Evolutionary conservation across 2,888 invertebrate species (phyloP).

Genomic region (Megalurothrips usitatus): DNA sequence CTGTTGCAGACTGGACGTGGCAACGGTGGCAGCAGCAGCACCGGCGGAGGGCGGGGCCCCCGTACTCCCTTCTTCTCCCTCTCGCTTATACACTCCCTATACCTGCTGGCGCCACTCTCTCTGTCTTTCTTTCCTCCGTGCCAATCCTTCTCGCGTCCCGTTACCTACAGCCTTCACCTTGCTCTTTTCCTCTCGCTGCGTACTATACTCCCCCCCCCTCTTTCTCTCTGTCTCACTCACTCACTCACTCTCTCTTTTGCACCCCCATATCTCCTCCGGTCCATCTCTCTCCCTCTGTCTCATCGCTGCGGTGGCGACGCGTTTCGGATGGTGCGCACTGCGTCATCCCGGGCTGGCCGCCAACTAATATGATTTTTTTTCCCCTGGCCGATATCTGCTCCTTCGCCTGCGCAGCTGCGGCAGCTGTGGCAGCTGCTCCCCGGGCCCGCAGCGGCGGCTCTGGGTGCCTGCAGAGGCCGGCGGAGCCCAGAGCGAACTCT

Average conservation of each 20-base stretch:
- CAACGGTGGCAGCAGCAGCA: not conserved
- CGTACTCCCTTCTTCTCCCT: not conserved
- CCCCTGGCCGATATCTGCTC: not conserved
- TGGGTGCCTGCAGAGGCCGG: no score
- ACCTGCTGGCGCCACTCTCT: no score
- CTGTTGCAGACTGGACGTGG: not conserved
- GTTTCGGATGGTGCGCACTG: no score
- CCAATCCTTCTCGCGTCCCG: no score
- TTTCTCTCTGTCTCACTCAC: no score
- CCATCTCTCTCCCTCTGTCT: not conserved
- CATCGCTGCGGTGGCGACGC: no score
- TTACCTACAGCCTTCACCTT: no score
- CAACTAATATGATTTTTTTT: constrained; percentile 1
- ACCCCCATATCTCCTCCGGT: not conserved
- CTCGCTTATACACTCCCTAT: not conserved
- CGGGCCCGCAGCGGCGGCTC: not conserved
- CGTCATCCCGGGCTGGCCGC: not conserved
- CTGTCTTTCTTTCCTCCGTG: no score
- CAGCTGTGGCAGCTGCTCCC: not conserved
- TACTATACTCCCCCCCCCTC: no score
- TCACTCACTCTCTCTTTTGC: not conserved
- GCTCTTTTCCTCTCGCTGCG: no score
- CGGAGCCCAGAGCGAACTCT: no score
- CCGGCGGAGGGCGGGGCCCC: not conserved
- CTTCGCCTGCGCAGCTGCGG: no score